These are phyloP conservation scores for Myripristis murdjan DNA, from an alignment of 2,797 vertebrate species.

Conservation along the genomic window DNA sequence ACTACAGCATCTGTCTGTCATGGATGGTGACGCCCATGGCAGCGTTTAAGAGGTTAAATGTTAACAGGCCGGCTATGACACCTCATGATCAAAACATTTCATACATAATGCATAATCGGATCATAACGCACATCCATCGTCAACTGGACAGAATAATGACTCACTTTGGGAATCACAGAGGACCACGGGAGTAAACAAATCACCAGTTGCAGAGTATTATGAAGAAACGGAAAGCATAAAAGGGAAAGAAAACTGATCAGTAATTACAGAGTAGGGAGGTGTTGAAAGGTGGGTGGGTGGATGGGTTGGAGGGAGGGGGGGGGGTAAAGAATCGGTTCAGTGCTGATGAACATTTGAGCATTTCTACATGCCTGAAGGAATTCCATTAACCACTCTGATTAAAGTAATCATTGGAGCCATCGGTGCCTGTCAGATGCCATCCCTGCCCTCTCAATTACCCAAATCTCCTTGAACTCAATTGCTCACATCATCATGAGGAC, in stretches of 20 bases:
- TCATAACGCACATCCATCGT: slow-evolving; percentile 9
- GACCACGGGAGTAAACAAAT: neutral
- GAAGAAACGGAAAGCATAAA: slow-evolving; percentile 25
- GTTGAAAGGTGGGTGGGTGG: neutral
- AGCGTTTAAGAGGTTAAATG: too few relatives aligned
- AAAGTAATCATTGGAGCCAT: slow-evolving; percentile 89
- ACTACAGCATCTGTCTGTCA: too few relatives aligned
- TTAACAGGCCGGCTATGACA: slow-evolving; percentile 36
- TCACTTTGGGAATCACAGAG: slow-evolving; percentile 21
- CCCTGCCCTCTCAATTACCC: slow-evolving; percentile 89
- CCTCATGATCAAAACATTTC: slow-evolving; percentile 42
- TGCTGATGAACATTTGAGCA: slow-evolving; percentile 85
- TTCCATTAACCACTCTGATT: slow-evolving; percentile 89
- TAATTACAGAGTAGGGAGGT: slow-evolving; percentile 66
- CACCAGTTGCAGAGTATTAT: slow-evolving; percentile 4
- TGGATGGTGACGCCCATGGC: too few relatives aligned
- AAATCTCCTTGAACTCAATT: slow-evolving; percentile 88
- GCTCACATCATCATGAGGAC: slow-evolving; percentile 75
- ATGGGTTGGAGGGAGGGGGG: slow-evolving; percentile 3
- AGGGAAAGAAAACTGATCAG: slow-evolving; percentile 52
- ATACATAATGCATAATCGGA: slow-evolving; percentile 45
- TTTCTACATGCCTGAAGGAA: slow-evolving; percentile 85
- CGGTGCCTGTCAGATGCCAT: slow-evolving; percentile 89
- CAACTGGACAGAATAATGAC: neutral
- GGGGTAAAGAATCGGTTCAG: slow-evolving; percentile 56